These are phyloP conservation scores for Nezara viridula DNA, from an alignment of 2,888 invertebrate species.

Conservation along the genomic window DNA sequence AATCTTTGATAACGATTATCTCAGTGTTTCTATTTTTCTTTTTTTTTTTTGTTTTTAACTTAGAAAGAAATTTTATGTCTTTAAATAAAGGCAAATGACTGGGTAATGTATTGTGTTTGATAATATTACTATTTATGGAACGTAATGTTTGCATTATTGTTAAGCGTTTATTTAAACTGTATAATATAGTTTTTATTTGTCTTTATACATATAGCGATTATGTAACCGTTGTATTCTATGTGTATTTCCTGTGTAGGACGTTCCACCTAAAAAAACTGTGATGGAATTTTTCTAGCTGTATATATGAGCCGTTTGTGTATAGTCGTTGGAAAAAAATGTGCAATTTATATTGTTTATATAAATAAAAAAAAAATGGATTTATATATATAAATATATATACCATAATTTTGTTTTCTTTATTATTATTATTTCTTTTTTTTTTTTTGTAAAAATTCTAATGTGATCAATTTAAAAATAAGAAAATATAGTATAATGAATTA, in stretches of 20 bases:
- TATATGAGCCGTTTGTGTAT: conserved; percentile 64
- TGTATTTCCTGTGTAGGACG: conserved; percentile 57
- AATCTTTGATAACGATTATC: conserved; percentile 38
- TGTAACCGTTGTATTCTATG: conserved; percentile 59
- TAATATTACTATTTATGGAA: conserved; percentile 45
- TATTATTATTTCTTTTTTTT: conserved; percentile 58
- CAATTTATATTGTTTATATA: conserved; percentile 64
- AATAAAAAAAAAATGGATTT: conserved; percentile 59
- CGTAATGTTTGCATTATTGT: conserved; percentile 53
- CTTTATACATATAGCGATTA: conserved; percentile 53
- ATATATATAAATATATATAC: conserved; percentile 58
- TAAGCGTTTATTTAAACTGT: conserved; percentile 55
- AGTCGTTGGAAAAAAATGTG: conserved; percentile 64
- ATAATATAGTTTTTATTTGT: conserved; percentile 50
- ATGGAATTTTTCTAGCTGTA: conserved; percentile 65
- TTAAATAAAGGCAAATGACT: conserved; percentile 54
- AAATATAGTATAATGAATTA: conserved; percentile 61
- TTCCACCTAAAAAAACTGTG: conserved; percentile 64
- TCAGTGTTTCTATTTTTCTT: background rate
- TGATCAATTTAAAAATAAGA: conserved; percentile 62
- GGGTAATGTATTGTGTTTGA: conserved; percentile 55
- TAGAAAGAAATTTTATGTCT: conserved; percentile 55
- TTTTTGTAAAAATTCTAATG: conserved; percentile 64
- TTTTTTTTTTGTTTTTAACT: conserved; percentile 32
- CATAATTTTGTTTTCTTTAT: conserved; percentile 48